Evolutionary conservation across 2,888 invertebrate species (phyloP), one percentile per base, ranked within the genome.

Genomic region (Oligia latruncula): DNA sequence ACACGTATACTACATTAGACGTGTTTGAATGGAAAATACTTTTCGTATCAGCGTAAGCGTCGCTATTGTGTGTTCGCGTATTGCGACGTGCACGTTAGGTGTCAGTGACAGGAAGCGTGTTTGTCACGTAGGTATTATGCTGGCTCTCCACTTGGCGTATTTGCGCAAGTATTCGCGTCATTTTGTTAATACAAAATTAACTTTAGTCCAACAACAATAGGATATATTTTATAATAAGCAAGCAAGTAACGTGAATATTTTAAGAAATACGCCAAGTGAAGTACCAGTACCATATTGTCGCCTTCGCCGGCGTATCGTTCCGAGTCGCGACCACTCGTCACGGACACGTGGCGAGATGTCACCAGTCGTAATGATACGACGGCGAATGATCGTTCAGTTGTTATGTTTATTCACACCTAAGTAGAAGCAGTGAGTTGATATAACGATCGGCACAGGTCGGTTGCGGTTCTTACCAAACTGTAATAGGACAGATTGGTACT

Each of bases 261-360:
- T 23, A 15, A 55, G 9, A 71, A 55, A 35, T 23, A 35, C 23
- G 35, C 23, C 23, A 35, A 23, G 23, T 71, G 11, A 11, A 74
- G 46, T 43, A 13, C 2, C 43, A 46, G n/a, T 8, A 68, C 20
- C 35, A 35, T 20, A 52, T 20, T 9, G 46, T n/a, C n/a, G 52
- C 20, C 15, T 6, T 62, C 62, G 2, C 52, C 23, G 29, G 40
- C 43, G 68, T 55, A 55, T 46, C 20, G 40, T 11, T 60, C 2
- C 67, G 11, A 78, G n/a, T 79, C 11, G n/a, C 52, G 9, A n/a
- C 55, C n/a, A 35, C n/a, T 29, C 43, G 29, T 62, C 58, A 43
- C 35, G 11, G 11, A 20, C 6, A 11, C 29, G 29, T 11, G 68
- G 29, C 11, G 46, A 35, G 23, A 35, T 35, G 55, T 46, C 29